Conservation (phyloP, 1,140 invertebrate species). For the Hydropsyche tenuis region DNA sequence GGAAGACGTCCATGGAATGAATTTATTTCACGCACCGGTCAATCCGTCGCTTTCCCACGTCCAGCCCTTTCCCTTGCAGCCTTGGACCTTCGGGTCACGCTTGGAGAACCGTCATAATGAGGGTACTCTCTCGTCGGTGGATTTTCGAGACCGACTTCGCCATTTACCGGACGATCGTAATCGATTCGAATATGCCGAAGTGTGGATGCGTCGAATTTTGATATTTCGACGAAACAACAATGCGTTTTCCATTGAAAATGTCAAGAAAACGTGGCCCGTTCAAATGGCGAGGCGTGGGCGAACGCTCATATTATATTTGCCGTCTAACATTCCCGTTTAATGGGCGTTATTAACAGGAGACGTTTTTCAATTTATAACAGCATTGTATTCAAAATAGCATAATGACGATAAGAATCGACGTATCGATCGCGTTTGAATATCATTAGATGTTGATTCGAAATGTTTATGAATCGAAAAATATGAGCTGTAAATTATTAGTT, state of each 20-base stretch:
- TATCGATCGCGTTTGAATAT: no score
- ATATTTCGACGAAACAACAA: neutral
- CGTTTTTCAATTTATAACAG: constrained; percentile 5
- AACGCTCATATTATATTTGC: neutral
- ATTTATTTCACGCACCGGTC: constrained; percentile 36
- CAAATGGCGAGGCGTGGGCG: neutral
- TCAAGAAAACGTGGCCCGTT: neutral
- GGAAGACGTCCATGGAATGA: constrained; percentile 10
- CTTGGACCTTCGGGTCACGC: constrained; percentile 13
- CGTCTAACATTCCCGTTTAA: constrained; percentile 3
- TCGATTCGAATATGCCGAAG: neutral
- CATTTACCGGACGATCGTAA: no score
- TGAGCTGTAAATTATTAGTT: no score
- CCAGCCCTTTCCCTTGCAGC: constrained; percentile 29
- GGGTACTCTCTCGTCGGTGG: neutral
- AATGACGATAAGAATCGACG: no score
- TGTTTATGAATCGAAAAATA: no score
- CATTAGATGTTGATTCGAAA: no score
- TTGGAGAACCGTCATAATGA: constrained; percentile 5
- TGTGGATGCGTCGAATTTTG: neutral
- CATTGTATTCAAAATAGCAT: constrained; percentile 1
- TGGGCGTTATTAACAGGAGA: constrained; percentile 14
- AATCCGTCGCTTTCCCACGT: constrained; percentile 31
- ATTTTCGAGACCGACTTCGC: no score
- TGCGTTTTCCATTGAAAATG: neutral